Conservation (phyloP, 2,797 vertebrate species). For the Lophotriccus pileatus region DNA sequence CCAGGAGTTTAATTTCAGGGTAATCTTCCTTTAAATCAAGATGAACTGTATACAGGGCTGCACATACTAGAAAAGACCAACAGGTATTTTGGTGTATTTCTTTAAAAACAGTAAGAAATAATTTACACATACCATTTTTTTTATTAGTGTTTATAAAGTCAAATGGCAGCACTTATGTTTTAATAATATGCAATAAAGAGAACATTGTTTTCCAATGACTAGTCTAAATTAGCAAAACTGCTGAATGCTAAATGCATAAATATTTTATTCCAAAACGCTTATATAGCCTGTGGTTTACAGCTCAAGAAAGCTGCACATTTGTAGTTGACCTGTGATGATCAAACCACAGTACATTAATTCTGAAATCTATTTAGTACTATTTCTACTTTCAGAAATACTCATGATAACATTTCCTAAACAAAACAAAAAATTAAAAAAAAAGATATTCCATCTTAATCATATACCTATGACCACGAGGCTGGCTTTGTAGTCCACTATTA, state of each 20-base stretch:
- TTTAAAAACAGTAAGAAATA: neutral
- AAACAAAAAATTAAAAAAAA: neutral
- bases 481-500: neutral
- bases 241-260: constrained; percentile 26
- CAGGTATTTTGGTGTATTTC: neutral
- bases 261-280: constrained; percentile 55
- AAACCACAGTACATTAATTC: neutral
- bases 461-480: neutral
- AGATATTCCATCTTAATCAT: neutral
- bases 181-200: constrained; percentile 31
- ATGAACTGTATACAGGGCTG: neutral
- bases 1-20: neutral
- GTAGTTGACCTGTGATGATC: neutral
- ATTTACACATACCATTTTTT: neutral
- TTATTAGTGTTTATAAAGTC: constrained; percentile 25
- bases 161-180: constrained; percentile 28
- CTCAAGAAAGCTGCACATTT: neutral
- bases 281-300: constrained; percentile 9
- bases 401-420: neutral
- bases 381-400: neutral
- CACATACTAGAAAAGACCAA: neutral
- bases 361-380: neutral
- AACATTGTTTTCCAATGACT: constrained; percentile 18
- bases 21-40: constrained; percentile 11
- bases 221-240: constrained; percentile 21